These are phyloP conservation scores for Colletes collaris DNA, from an alignment of 2,888 invertebrate species.

Conservation along the genomic window DNA sequence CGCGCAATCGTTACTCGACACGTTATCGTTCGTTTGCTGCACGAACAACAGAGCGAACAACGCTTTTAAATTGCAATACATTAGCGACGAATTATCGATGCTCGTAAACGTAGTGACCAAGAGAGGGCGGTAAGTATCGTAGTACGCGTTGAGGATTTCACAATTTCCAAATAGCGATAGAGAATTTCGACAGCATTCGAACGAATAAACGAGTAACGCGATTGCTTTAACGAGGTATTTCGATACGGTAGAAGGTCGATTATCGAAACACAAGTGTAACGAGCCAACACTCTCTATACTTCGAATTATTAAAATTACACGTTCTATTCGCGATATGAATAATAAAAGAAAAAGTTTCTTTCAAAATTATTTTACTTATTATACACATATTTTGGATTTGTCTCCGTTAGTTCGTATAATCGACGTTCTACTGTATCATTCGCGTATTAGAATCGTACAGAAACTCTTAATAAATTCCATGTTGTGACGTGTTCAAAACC, in stretches of 20 bases:
- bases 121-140: neutral
- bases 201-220: too few species aligned
- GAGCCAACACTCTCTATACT: too few species aligned
- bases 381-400: too few species aligned
- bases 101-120: slow-evolving; percentile 29
- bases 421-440: too few species aligned
- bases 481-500: neutral
- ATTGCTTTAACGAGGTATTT: neutral
- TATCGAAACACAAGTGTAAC: too few species aligned
- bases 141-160: neutral
- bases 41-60: neutral
- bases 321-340: too few species aligned
- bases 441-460: neutral
- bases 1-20: too few species aligned
- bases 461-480: neutral
- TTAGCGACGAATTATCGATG: slow-evolving; percentile 17
- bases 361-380: too few species aligned
- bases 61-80: neutral
- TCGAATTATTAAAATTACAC: too few species aligned
- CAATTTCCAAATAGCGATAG: neutral
- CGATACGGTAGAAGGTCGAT: neutral
- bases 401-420: too few species aligned
- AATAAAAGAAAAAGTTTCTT: too few species aligned
- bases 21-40: neutral
- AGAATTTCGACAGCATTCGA: neutral